Percentiles rank a stretch among this genome's conserved stretches.
These are phyloP conservation scores for Pituophis catenifer DNA, from an alignment of 2,113 vertebrate genomes.

Conservation along the genomic window DNA sequence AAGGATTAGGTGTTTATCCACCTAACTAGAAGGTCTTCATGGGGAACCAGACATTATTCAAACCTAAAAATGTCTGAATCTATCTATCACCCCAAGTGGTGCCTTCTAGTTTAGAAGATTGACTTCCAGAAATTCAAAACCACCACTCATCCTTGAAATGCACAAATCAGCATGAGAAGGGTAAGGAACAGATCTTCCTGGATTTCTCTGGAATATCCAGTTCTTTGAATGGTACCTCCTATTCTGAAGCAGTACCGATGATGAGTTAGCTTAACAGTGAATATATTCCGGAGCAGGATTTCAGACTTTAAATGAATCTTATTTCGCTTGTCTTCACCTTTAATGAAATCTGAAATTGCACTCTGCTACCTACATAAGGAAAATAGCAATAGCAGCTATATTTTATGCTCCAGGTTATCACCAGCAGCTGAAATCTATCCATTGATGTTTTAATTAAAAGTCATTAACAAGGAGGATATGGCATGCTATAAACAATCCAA, in stretches of 20 bases:
- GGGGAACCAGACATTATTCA: background rate
- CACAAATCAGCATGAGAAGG: background rate
- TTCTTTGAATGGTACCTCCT: background rate
- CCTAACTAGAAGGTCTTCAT: background rate
- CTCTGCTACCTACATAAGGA: background rate
- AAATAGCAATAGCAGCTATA: background rate
- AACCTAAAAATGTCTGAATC: background rate
- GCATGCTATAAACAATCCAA: background rate
- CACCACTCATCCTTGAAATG: background rate
- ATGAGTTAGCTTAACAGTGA: background rate
- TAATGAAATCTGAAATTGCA: background rate
- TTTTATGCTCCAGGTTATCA: background rate
- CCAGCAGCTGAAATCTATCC: background rate
- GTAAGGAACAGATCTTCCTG: background rate
- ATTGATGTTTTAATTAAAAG: slow-evolving; percentile 1
- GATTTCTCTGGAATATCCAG: background rate
- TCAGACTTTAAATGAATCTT: background rate
- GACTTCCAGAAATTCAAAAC: background rate
- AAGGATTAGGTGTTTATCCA: background rate
- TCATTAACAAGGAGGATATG: background rate
- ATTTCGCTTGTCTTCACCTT: background rate
- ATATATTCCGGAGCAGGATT: background rate
- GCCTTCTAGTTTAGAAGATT: background rate
- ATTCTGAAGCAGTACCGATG: background rate
- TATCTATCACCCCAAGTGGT: background rate